A percentile compares a stretch with the other conserved stretches of the same genome.
Conservation (phyloP, 2,888 invertebrate genomes). For the Entomobrya proxima region DNA sequence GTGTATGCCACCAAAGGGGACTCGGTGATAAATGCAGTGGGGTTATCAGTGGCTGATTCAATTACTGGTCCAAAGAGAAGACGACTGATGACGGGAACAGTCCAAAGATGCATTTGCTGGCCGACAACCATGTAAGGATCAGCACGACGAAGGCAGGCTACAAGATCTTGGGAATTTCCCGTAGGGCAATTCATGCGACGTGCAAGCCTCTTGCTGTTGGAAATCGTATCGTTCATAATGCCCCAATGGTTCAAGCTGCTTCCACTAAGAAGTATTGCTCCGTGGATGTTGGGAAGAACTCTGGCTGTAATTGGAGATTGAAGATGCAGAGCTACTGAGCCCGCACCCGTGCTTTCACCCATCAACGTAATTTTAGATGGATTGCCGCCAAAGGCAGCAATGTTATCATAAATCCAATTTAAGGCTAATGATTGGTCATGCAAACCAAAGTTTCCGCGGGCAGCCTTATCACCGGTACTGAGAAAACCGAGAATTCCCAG, state of each 20-base stretch:
- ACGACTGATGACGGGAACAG: slow-evolving; percentile 4
- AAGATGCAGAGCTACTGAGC: slow-evolving; percentile 30
- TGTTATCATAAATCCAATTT: slow-evolving; percentile 57
- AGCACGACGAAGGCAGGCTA: slow-evolving; percentile 59
- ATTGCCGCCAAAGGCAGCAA: slow-evolving; percentile 70
- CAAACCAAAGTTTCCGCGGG: slow-evolving; percentile 65
- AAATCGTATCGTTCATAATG: slow-evolving; percentile 63
- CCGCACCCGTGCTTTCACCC: slow-evolving; percentile 61
- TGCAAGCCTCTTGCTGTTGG: slow-evolving; percentile 62
- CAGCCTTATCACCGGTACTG: slow-evolving; percentile 61
- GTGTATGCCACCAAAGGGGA: slow-evolving; percentile 63
- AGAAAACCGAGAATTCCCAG: slow-evolving; percentile 68
- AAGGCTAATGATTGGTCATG: slow-evolving; percentile 53
- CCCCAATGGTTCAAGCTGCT: slow-evolving; percentile 68
- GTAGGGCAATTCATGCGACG: slow-evolving; percentile 60
- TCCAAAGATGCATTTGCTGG: slow-evolving; percentile 60
- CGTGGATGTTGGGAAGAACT: slow-evolving; percentile 37
- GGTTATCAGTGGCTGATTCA: slow-evolving; percentile 48
- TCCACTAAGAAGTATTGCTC: slow-evolving; percentile 69
- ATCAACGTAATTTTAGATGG: slow-evolving; percentile 64
- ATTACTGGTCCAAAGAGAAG: slow-evolving; percentile 63
- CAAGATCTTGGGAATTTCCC: slow-evolving; percentile 45
- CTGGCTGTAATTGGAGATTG: slow-evolving; percentile 16
- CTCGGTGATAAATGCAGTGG: slow-evolving; percentile 66
- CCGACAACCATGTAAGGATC: slow-evolving; percentile 70